Conservation (phyloP, 2,888 invertebrate genomes). For the Synanthedon vespiformis region DNA sequence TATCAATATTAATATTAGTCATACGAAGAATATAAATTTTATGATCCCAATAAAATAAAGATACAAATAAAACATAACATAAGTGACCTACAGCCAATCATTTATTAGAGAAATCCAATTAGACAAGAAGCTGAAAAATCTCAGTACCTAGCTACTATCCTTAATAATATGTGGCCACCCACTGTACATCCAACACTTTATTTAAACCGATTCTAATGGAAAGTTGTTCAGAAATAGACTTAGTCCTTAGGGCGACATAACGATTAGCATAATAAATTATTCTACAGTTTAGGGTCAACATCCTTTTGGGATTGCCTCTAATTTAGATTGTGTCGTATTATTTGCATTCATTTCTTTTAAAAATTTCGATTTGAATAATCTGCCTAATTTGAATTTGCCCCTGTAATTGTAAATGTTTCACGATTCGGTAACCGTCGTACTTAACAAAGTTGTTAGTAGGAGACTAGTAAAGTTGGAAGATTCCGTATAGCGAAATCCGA, state of each 20-base stretch:
- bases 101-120: no score
- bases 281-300: slow-evolving; percentile 34
- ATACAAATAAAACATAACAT: no score
- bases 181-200: neutral
- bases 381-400: slow-evolving; percentile 26
- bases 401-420: slow-evolving; percentile 2
- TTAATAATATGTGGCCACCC: no score
- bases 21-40: no score
- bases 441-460: neutral
- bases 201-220: slow-evolving; percentile 13
- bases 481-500: slow-evolving; percentile 22
- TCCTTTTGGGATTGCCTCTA: slow-evolving; percentile 35
- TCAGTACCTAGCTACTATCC: no score
- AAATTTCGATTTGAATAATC: slow-evolving; percentile 39
- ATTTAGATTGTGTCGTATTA: slow-evolving; percentile 37
- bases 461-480: slow-evolving; percentile 22
- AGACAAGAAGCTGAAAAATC: no score
- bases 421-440: neutral
- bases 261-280: slow-evolving; percentile 58
- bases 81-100: no score
- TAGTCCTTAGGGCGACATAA: slow-evolving; percentile 47
- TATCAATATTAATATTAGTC: no score
- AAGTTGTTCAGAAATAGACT: slow-evolving; percentile 39
- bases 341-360: slow-evolving; percentile 26
- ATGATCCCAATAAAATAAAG: no score